These are phyloP conservation scores for Bombus sylvicola DNA, from an alignment of 1,140 invertebrate species.

Conservation along the genomic window DNA sequence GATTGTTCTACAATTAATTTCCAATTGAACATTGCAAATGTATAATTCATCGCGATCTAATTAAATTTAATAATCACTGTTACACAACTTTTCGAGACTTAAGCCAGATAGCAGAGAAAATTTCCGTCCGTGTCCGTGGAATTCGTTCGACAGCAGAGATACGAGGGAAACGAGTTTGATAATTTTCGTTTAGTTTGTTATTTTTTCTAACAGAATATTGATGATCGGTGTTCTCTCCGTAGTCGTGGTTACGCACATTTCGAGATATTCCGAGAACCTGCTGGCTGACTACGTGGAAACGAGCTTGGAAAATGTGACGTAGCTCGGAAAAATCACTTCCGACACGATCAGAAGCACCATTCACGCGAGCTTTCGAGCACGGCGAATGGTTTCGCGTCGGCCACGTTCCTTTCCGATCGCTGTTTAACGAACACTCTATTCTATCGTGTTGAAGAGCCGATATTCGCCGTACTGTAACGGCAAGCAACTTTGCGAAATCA, in stretches of 20 bases:
- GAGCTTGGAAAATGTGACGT: conserved; percentile 17
- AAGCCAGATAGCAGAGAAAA: neutral
- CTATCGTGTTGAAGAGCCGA: neutral
- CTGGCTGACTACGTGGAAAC: neutral
- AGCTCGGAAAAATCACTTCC: conserved; percentile 47
- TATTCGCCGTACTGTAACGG: conserved; percentile 4
- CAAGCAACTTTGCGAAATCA: neutral
- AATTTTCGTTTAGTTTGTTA: neutral
- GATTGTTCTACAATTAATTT: neutral
- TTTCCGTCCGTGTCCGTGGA: neutral
- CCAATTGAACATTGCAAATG: neutral
- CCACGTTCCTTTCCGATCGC: neutral
- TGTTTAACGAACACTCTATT: conserved; percentile 56
- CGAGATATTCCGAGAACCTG: neutral
- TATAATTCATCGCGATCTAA: neutral
- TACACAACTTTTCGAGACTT: neutral
- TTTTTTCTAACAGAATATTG: neutral
- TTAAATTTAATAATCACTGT: neutral
- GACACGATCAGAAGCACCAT: conserved; percentile 27
- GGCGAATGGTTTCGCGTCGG: conserved; percentile 12
- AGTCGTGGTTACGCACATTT: neutral
- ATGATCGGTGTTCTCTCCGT: conserved; percentile 6
- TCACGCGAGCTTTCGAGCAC: conserved; percentile 14
- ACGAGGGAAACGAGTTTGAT: neutral
- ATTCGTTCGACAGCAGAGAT: too few relatives aligned